Conservation (phyloP, 2,888 invertebrate genomes). For the Blera fallax region DNA sequence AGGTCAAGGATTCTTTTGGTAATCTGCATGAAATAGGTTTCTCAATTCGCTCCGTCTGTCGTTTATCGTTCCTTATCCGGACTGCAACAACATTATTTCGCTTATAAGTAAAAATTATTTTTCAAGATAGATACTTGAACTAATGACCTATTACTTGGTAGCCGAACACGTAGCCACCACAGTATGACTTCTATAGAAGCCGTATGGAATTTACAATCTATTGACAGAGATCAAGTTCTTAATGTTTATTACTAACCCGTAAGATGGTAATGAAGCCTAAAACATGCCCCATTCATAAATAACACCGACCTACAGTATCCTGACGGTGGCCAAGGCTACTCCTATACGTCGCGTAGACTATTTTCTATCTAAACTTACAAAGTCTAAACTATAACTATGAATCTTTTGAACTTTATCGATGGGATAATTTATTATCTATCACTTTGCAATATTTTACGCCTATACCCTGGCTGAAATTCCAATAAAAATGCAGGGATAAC, state of each 20-base stretch:
- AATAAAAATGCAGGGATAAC: neutral
- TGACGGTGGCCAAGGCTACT: neutral
- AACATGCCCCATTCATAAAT: neutral
- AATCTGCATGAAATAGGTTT: too few species aligned
- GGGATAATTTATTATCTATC: neutral
- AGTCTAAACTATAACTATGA: neutral
- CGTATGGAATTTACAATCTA: too few species aligned
- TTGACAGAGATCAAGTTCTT: too few species aligned
- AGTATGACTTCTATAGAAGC: too few species aligned
- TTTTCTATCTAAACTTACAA: neutral
- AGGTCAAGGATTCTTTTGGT: too few species aligned
- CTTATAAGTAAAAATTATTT: too few species aligned
- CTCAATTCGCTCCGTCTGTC: too few species aligned
- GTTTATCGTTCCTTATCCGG: too few species aligned
- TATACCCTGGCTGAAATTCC: neutral
- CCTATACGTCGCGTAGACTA: neutral
- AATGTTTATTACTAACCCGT: neutral
- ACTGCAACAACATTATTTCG: too few species aligned
- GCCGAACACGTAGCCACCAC: too few species aligned
- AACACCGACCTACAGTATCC: neutral
- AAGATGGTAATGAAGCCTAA: neutral
- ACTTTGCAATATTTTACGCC: neutral
- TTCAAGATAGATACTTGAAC: too few species aligned
- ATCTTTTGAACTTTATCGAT: neutral
- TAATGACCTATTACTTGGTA: too few species aligned